Base-by-base conservation (phyloP, 2,113 vertebrate genomes). In the Ptychochromis oligacanthus region DNA sequence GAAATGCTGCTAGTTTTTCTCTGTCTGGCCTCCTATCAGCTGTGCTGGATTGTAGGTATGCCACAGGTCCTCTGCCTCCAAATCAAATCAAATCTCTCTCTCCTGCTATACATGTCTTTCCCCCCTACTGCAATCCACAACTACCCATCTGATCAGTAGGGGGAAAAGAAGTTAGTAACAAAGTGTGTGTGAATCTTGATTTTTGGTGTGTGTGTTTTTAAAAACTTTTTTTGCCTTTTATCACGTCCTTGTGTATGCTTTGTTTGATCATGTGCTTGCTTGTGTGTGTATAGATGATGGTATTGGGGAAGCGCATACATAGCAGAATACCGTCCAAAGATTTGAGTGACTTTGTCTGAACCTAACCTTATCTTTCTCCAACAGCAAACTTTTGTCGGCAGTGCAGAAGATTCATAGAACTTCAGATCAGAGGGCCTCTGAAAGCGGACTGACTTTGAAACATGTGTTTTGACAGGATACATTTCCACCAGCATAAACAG, bases 341-440 rank as follows among this genome's bases (percentile, higher is more conserved):
- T 92, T 79, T 86, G 79, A 76, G 56, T 76, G 77, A 86, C 61
- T 88, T 70, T 62, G 72, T 78, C 75, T 87, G 82, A 93, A 88
- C 43, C 61, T 79, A 86, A 91, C 89, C 81, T 93, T 94, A 94
- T 94, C 89, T 93, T 88, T 89, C 87, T 88, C 56, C 36, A 34
- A 82, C 87, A 91, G 87, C 81, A 91, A 94, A 94, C 88, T 93
- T 94, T 93, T 91, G 83, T 88, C 24, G 87, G 94, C 89, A 89
- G 88, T 80, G 26, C 61, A 46, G 59, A 90, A 82, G 80, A 91
- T 91, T 88, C 80, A 31, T 83, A 87, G 78, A 92, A 93, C 92
- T 91, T 84, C 49, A 94, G 90, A 95, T 94, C 92, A 94, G 79
- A 93, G 88, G 60, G 82, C 57, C 80, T 93, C 91, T 92, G 81